These are phyloP conservation scores for Ylistrum balloti DNA, from an alignment of 1,140 invertebrate genomes.

Conservation along the genomic window DNA sequence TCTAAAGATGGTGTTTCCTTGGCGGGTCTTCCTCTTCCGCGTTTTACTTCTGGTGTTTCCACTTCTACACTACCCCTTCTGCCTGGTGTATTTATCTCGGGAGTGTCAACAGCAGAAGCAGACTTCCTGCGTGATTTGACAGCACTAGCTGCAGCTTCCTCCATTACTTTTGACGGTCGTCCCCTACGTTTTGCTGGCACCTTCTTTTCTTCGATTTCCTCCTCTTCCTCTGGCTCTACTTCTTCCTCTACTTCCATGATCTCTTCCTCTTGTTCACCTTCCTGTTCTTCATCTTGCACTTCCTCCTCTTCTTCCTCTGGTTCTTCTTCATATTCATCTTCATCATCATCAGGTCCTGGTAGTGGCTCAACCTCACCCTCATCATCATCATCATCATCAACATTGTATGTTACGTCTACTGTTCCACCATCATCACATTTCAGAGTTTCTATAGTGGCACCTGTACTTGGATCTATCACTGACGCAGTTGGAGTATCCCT, in stretches of 20 bases:
- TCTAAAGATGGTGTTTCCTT: slow-evolving; percentile 60
- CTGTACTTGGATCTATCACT: slow-evolving; percentile 53
- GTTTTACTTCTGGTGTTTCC: slow-evolving; percentile 54
- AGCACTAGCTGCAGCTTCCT: slow-evolving; percentile 42
- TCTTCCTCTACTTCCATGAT: slow-evolving; percentile 52
- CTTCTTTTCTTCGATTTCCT: slow-evolving; percentile 55
- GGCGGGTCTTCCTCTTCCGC: slow-evolving; percentile 62
- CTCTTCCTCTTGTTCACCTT: slow-evolving; percentile 40
- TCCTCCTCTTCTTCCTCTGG: slow-evolving; percentile 50
- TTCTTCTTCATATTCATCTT: slow-evolving; percentile 43
- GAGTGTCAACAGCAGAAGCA: slow-evolving; percentile 50
- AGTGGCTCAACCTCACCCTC: slow-evolving; percentile 47
- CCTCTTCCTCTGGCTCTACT: slow-evolving; percentile 49
- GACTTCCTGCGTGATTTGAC: slow-evolving; percentile 53
- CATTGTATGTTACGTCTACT: slow-evolving; percentile 47
- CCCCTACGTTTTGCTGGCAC: slow-evolving; percentile 51
- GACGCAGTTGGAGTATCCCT: slow-evolving; percentile 36
- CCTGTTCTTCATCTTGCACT: slow-evolving; percentile 51
- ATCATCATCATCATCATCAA: slow-evolving; percentile 60
- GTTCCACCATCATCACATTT: slow-evolving; percentile 60
- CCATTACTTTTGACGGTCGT: slow-evolving; percentile 52
- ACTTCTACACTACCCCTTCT: slow-evolving; percentile 60
- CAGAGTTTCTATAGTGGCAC: slow-evolving; percentile 51
- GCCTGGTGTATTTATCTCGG: slow-evolving; percentile 51
- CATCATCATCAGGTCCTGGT: slow-evolving; percentile 49